A percentile compares a stretch with the other conserved stretches of the same genome.
phyloP scores from a whole-genome alignment of 1,140 invertebrate genomes.

The Nasonia longicornis region DNA sequence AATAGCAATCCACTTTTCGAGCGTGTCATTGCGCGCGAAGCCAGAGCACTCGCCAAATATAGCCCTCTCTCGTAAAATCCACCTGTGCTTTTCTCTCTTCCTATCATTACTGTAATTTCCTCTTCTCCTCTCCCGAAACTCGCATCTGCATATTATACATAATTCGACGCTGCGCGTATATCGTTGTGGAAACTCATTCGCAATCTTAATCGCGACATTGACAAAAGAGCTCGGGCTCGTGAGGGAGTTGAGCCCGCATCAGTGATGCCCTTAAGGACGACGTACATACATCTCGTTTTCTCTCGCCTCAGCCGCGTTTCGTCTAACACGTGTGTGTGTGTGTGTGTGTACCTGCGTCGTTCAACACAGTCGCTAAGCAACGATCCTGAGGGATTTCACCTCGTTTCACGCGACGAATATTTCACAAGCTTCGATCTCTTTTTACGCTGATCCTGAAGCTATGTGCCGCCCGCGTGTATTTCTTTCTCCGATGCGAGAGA shows the following conservation, averaged over 20 bases:
- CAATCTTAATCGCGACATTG: constrained; percentile 21
- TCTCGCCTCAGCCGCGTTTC: neutral
- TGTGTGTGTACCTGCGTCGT: neutral
- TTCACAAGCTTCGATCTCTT: neutral
- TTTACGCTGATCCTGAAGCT: neutral
- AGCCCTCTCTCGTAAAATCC: too few relatives aligned
- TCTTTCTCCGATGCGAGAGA: neutral
- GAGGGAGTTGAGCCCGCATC: neutral
- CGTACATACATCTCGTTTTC: neutral
- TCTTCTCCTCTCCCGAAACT: too few relatives aligned
- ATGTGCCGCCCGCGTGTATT: too few relatives aligned
- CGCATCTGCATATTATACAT: too few relatives aligned
- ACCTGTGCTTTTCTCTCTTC: too few relatives aligned
- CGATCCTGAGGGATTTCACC: constrained; percentile 20
- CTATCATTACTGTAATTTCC: too few relatives aligned
- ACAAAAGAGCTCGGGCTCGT: neutral
- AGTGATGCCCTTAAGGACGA: constrained; percentile 6
- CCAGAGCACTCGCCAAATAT: too few relatives aligned
- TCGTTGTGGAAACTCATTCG: neutral
- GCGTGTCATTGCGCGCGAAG: too few relatives aligned
- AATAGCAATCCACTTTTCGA: too few relatives aligned
- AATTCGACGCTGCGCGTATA: too few relatives aligned
- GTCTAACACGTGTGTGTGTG: neutral
- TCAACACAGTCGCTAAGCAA: constrained; percentile 28
- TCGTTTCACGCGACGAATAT: constrained; percentile 7